A percentile compares a stretch with the other conserved stretches of the same genome.
Conservation (phyloP, 2,797 vertebrate genomes). For the Eulemur coronatus region DNA sequence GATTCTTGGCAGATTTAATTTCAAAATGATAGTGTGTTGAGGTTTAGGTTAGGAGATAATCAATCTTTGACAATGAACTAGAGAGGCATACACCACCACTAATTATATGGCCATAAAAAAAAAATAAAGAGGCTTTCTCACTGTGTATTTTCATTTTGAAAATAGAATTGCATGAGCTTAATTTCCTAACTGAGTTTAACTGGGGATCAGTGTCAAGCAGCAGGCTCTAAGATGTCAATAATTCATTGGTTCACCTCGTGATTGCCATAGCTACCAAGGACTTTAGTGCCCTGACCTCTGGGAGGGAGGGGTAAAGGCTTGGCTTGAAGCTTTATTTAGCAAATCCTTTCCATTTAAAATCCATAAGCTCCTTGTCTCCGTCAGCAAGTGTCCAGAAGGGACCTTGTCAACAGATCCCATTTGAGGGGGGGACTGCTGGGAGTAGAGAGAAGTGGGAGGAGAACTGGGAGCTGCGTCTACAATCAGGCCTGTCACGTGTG, state of each 20-base stretch:
- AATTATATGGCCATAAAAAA: background rate
- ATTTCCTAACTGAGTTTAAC: constrained; percentile 44
- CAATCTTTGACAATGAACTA: background rate
- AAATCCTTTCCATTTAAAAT: constrained; percentile 85
- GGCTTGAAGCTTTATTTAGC: constrained; percentile 88
- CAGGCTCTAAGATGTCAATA: background rate
- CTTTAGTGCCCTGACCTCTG: constrained; percentile 68
- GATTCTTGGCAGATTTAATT: constrained; percentile 13
- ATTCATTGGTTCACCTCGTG: background rate
- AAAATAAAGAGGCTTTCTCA: background rate
- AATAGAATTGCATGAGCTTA: constrained; percentile 43
- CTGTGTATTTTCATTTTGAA: constrained; percentile 50
- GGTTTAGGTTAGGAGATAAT: background rate
- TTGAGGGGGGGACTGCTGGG: background rate
- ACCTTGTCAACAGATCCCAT: constrained; percentile 60
- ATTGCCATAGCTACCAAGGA: constrained; percentile 54
- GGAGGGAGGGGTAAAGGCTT: constrained; percentile 71
- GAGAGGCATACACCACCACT: background rate
- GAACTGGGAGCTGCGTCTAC: constrained; percentile 60
- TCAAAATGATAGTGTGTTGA: background rate
- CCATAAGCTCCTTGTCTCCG: constrained; percentile 77
- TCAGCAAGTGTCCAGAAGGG: constrained; percentile 76
- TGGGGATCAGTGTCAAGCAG: background rate
- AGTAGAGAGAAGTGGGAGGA: constrained; percentile 12
- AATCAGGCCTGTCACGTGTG: constrained; percentile 57